Evolutionary conservation across 2,113 vertebrate genomes (phyloP).

Genomic region (Phyllostomus hastatus): DNA sequence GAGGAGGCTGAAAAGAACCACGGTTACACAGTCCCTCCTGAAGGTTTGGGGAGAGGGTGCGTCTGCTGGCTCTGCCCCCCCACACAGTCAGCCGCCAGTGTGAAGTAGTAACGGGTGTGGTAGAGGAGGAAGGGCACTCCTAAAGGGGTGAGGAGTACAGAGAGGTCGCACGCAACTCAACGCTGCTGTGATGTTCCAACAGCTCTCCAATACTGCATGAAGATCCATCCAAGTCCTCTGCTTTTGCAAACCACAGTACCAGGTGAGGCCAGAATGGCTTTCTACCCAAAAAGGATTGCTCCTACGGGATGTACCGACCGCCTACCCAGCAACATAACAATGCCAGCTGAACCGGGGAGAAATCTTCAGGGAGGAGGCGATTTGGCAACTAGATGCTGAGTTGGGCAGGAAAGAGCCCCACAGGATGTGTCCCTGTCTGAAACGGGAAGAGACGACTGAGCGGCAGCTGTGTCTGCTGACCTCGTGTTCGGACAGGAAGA

Average conservation of each 20-base stretch:
- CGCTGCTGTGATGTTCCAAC: not conserved
- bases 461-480: constrained; percentile 76
- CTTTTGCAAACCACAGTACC: not conserved
- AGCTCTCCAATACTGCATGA: not conserved
- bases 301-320: not conserved
- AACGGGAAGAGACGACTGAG: constrained; percentile 74
- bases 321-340: not conserved
- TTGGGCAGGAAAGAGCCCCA: constrained; percentile 45
- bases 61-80: not conserved
- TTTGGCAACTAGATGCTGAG: not conserved
- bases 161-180: not conserved
- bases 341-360: not conserved
- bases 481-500: constrained; percentile 74
- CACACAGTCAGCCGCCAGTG: not conserved
- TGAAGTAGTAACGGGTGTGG: not conserved
- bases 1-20: not conserved
- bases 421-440: constrained; percentile 70
- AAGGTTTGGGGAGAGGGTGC: not conserved
- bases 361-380: not conserved
- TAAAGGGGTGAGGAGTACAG: not conserved
- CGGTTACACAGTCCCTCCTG: not conserved
- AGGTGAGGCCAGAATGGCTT: not conserved
- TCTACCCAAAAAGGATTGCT: not conserved
- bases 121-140: not conserved
- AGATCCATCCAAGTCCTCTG: not conserved